phyloP scores from a whole-genome alignment of 2,797 vertebrate species.

The Strix occidentalis region DNA sequence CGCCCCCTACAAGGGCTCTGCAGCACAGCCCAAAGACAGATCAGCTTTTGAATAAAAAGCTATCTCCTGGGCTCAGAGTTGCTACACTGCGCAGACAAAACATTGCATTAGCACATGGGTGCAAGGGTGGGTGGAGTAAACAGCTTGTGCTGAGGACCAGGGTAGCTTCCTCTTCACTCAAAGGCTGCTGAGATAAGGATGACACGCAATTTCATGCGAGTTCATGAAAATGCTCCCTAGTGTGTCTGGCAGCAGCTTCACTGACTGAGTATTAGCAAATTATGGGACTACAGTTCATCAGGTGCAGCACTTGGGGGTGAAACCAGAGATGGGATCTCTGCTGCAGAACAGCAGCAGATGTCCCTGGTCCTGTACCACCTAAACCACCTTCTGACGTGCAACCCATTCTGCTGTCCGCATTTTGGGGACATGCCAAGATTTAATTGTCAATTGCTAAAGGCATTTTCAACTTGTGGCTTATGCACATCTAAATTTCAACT shows the following conservation, averaged over 20 bases:
- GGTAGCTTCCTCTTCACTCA: neutral
- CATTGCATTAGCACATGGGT: too few relatives aligned
- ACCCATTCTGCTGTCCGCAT: neutral
- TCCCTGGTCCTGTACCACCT: neutral
- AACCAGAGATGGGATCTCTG: neutral
- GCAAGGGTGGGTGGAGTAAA: neutral
- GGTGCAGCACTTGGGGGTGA: neutral
- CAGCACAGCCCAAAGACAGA: neutral
- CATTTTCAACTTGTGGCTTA: neutral
- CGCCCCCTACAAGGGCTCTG: neutral
- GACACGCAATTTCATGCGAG: too few relatives aligned
- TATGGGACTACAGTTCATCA: neutral
- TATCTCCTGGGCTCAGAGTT: neutral
- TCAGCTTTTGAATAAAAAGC: neutral
- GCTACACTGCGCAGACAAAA: neutral
- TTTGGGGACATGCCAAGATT: neutral
- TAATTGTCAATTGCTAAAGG: neutral
- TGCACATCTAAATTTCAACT: neutral
- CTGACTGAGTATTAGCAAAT: fast-evolving
- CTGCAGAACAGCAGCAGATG: neutral
- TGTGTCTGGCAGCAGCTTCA: neutral
- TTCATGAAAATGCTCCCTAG: neutral
- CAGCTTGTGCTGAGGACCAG: neutral
- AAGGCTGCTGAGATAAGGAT: neutral
- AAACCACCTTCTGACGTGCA: fast-evolving